phyloP scores from a whole-genome alignment of 2,113 vertebrate species.

The Bufo bufo region DNA sequence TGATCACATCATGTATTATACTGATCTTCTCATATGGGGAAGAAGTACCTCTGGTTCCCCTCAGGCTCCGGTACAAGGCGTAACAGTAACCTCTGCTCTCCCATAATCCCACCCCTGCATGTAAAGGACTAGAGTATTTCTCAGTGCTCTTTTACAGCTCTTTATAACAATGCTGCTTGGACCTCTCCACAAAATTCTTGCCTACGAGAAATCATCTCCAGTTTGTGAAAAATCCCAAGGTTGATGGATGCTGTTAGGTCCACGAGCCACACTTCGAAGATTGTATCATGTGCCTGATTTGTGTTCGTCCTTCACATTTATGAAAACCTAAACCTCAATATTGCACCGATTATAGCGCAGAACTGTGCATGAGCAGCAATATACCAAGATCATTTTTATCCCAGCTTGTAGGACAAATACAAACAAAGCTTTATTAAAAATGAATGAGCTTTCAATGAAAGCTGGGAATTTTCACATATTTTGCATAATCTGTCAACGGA shows the following conservation, averaged over 20 bases:
- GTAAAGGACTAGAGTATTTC: neutral
- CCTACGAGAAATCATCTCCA: neutral
- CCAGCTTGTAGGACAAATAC: neutral
- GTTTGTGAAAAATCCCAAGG: neutral
- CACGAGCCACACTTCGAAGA: neutral
- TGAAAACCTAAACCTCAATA: neutral
- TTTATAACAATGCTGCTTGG: neutral
- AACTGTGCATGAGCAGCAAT: neutral
- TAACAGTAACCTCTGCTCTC: too few relatives aligned
- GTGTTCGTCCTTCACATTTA: neutral
- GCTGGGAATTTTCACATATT: neutral
- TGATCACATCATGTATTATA: neutral
- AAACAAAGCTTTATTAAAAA: conserved; percentile 26
- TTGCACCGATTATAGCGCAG: neutral
- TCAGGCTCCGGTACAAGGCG: too few relatives aligned
- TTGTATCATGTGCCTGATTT: neutral
- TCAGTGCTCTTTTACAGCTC: neutral
- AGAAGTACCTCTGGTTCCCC: too few relatives aligned
- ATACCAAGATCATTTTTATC: neutral
- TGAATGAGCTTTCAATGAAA: conserved; percentile 1
- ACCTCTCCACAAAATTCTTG: neutral
- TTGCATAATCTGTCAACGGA: neutral
- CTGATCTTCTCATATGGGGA: too few relatives aligned
- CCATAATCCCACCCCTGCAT: neutral
- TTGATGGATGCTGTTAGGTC: neutral